Conservation (phyloP, 1,140 invertebrate genomes). For the Euura saliciscinereae region DNA sequence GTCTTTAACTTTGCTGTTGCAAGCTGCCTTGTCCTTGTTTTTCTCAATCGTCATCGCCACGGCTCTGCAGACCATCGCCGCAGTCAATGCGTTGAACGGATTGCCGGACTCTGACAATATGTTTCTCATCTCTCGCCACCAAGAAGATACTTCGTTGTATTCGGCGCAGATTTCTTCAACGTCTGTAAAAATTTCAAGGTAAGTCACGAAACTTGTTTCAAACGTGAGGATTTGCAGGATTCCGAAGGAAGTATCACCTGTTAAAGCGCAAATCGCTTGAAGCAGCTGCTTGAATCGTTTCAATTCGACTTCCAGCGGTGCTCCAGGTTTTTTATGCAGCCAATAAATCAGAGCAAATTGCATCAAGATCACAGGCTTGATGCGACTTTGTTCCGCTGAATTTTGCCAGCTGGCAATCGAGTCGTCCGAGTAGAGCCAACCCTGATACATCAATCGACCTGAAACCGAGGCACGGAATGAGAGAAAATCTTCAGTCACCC, state of each 20-base stretch:
- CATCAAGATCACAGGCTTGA: conserved; percentile 66
- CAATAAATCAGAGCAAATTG: conserved; percentile 71
- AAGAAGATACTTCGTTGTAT: conserved; percentile 72
- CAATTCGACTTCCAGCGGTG: conserved; percentile 52
- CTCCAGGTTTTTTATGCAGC: conserved; percentile 60
- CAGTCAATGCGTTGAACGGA: conserved; percentile 74
- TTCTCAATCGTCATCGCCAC: conserved; percentile 66
- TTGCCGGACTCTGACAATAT: conserved; percentile 72
- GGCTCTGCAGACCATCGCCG: conserved; percentile 77
- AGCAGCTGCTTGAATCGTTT: conserved; percentile 58
- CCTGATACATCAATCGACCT: conserved; percentile 67
- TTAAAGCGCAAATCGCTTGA: conserved; percentile 54
- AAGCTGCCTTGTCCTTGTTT: conserved; percentile 47
- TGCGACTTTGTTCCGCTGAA: conserved; percentile 60
- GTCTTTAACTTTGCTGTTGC: conserved; percentile 30
- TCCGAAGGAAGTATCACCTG: conserved; percentile 37
- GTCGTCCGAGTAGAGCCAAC: conserved; percentile 63
- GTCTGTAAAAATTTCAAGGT: conserved; percentile 37
- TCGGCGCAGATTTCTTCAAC: conserved; percentile 55
- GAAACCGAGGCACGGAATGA: conserved; percentile 45
- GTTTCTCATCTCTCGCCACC: conserved; percentile 78
- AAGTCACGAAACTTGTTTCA: conserved; percentile 27
- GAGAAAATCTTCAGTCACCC: conserved; percentile 38
- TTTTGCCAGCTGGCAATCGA: conserved; percentile 57
- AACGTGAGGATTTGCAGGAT: neutral